A percentile compares a stretch with the other conserved stretches of the same genome.
Evolutionary conservation across 2,113 vertebrate species (phyloP).

Genomic region (Chrysochloris asiatica): DNA sequence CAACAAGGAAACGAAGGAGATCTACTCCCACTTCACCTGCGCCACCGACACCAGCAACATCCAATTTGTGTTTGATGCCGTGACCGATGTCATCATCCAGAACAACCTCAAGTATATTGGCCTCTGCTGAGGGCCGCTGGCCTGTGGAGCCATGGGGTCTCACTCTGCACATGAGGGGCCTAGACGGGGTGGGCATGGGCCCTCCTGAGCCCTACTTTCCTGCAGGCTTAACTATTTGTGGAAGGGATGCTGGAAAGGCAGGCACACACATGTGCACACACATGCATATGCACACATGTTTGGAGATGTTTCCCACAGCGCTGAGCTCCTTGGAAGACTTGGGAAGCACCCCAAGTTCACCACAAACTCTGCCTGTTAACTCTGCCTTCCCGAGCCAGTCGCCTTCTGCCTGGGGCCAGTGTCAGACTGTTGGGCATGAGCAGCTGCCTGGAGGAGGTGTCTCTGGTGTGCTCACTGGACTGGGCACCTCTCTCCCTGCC

Average conservation of each 20-base stretch:
- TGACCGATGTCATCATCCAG: slow-evolving; percentile 99
- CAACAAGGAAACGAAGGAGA: slow-evolving; percentile 99
- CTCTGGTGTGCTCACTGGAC: neutral
- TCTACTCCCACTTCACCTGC: slow-evolving; percentile 97
- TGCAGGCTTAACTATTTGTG: slow-evolving; percentile 52
- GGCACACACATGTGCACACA: neutral
- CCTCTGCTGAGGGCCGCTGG: slow-evolving; percentile 90
- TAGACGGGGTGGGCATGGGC: no score
- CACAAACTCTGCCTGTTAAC: slow-evolving; percentile 74
- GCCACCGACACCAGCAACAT: slow-evolving; percentile 97
- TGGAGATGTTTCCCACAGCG: slow-evolving; percentile 54
- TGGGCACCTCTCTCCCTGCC: no score
- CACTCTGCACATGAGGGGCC: no score
- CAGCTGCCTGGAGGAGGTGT: slow-evolving; percentile 49
- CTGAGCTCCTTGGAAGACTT: slow-evolving; percentile 71
- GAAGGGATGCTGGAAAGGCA: slow-evolving; percentile 70
- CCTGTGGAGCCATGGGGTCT: no score
- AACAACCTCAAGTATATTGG: slow-evolving; percentile 99
- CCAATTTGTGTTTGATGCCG: slow-evolving; percentile 99
- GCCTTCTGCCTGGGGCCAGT: slow-evolving; percentile 66
- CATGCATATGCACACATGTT: slow-evolving; percentile 3
- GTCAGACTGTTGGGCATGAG: slow-evolving; percentile 49
- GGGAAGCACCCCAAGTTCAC: slow-evolving; percentile 74
- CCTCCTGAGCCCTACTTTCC: slow-evolving; percentile 67
- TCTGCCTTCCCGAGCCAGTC: slow-evolving; percentile 72